Percentiles rank a stretch among this genome's conserved stretches.
These are phyloP conservation scores for Drosophila santomea DNA, from an alignment of 1,140 invertebrate species.

Conservation along the genomic window DNA sequence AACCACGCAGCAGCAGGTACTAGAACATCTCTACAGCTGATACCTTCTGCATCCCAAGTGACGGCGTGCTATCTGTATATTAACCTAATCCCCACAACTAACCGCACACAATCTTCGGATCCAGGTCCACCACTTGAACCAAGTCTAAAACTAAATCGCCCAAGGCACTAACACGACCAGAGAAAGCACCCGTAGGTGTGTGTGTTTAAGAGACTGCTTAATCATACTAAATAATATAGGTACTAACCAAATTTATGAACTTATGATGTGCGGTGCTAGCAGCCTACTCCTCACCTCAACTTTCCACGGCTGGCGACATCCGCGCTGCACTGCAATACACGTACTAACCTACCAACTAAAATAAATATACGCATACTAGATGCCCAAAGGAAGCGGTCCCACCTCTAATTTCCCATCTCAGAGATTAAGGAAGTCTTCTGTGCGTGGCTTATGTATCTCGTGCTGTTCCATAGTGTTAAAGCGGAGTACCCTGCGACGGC, in stretches of 20 bases:
- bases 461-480: conserved; percentile 41
- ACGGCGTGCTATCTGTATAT: conserved; percentile 6
- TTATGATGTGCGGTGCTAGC: conserved; percentile 18
- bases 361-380: conserved; percentile 1
- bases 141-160: conserved; percentile 6
- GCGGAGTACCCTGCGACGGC: conserved; percentile 16
- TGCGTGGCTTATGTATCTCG: conserved; percentile 4
- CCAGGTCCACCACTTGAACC: conserved; percentile 1
- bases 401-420: neutral
- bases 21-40: conserved; percentile 16
- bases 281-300: conserved; percentile 3
- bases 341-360: conserved; percentile 27
- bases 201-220: conserved; percentile 43
- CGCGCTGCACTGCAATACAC: neutral
- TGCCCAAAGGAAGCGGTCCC: neutral
- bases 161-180: conserved; percentile 32
- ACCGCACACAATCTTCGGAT: conserved; percentile 6
- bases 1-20: conserved; percentile 76
- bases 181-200: conserved; percentile 10
- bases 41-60: neutral
- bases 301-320: neutral
- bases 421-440: neutral
- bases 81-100: conserved; percentile 25
- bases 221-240: conserved; percentile 38
- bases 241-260: conserved; percentile 32